Evolutionary conservation across 2,888 invertebrate genomes (phyloP), one percentile per base, ranked within the genome.

Genomic region (Tetramorium bicarinatum): DNA sequence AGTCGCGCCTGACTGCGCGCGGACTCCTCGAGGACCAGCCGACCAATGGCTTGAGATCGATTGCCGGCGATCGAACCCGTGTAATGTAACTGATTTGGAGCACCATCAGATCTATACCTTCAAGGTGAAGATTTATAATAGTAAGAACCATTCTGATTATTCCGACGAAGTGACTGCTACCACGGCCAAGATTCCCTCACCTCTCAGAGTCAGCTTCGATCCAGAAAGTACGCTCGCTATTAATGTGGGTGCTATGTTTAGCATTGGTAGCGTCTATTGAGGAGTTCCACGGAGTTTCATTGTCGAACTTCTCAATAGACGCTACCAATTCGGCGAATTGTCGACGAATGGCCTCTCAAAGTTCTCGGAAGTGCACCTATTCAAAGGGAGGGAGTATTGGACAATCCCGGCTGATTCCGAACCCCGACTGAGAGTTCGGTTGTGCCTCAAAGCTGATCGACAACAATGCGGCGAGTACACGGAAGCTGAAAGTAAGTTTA

Each of bases 61-160:
- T 94, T 99, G 99, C 93, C 97, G 97, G 82, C 96, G 97, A 52
- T 96, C 97, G 87, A 98, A 98, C 93, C 98, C 98, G 0, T 99
- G 99, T 95, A 98, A 98, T 93, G 97, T 99, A 2, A 97, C 97
- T 1, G 96, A 97, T 82, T 96, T 99, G 75, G 98, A 98, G 77
- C 98, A 98, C 92, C 98, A 98, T 94, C 98, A 97, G 93, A 96
- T 96, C 44, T 99, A 98, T 94, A 96, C 97, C 0, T 98, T 99
- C 95, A 98, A 98, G 96, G 98, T 98, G 84, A 98, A 98, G 95
- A 98, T 98, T 0, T 96, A 98, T 87, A 99, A 98, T 93, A 97
- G 98, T 0, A 98, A 98, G 94, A 98, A 98, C 21, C 97, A 97
- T 89, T 98, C 98, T 86, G 97, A 98, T 88, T 98, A 97, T 93